Evolutionary conservation across 2,797 vertebrate species (phyloP).

Genomic region (Serranus cabrilla): DNA sequence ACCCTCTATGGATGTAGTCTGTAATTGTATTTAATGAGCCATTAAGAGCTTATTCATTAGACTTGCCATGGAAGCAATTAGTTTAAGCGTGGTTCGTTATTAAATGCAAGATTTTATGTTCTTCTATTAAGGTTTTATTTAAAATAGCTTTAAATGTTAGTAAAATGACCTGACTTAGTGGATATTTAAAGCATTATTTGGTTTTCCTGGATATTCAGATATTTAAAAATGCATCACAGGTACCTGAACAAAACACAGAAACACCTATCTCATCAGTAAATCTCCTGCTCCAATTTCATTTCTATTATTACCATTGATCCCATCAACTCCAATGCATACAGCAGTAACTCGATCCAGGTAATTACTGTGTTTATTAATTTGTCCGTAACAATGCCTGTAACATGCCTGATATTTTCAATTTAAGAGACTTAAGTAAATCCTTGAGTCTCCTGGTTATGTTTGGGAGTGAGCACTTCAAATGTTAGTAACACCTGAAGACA

Average conservation of each 20-base stretch:
- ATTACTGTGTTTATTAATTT: neutral
- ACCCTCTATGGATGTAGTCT: neutral
- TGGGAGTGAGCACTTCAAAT: neutral
- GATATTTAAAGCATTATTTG: conserved; percentile 18
- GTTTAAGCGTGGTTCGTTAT: neutral
- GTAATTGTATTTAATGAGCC: conserved; percentile 17
- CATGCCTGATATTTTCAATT: neutral
- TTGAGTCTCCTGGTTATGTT: neutral
- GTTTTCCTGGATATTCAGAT: conserved; percentile 1
- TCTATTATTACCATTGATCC: neutral
- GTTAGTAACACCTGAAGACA: neutral
- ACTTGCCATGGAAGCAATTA: conserved; percentile 11
- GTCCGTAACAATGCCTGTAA: neutral
- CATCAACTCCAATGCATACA: neutral
- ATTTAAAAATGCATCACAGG: neutral
- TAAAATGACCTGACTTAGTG: conserved; percentile 13
- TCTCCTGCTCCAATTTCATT: neutral
- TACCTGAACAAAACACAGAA: conserved; percentile 1
- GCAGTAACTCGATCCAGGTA: neutral
- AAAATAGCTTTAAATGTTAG: neutral
- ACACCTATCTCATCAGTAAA: neutral
- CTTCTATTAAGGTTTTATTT: conserved; percentile 16
- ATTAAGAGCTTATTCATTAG: conserved; percentile 28
- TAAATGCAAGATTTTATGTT: conserved; percentile 11
- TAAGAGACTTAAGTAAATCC: neutral